phyloP scores from a whole-genome alignment of 2,888 invertebrate species.

The Dasysyrphus tricinctus region DNA sequence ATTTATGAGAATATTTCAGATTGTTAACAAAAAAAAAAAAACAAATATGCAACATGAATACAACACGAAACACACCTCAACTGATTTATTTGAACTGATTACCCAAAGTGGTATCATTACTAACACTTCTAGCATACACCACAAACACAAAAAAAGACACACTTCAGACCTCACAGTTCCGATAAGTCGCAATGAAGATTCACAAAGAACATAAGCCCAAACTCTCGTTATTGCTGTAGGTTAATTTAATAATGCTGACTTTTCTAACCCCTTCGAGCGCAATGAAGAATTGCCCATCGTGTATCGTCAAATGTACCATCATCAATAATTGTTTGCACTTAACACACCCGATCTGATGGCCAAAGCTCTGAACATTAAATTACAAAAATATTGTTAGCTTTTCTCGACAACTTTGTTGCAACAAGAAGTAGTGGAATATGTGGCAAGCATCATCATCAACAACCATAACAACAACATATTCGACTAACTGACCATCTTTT shows the following conservation, averaged over 20 bases:
- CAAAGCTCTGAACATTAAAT: slow-evolving; percentile 45
- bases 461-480: neutral
- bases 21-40: neutral
- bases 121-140: slow-evolving; percentile 58
- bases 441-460: neutral
- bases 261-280: slow-evolving; percentile 48
- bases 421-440: slow-evolving; percentile 1
- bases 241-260: slow-evolving; percentile 53
- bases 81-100: slow-evolving; percentile 71
- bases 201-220: slow-evolving; percentile 26
- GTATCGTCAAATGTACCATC: slow-evolving; percentile 65
- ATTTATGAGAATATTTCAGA: slow-evolving; percentile 23
- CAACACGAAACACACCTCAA: slow-evolving; percentile 56
- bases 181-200: slow-evolving; percentile 34
- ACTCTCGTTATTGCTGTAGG: slow-evolving; percentile 23
- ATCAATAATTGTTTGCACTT: slow-evolving; percentile 66
- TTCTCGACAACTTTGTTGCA: slow-evolving; percentile 29
- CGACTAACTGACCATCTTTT: slow-evolving; percentile 64
- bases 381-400: slow-evolving; percentile 41
- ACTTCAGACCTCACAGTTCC: slow-evolving; percentile 14
- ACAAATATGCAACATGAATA: slow-evolving; percentile 30
- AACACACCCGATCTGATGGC: slow-evolving; percentile 55
- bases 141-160: neutral
- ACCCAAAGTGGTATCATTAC: slow-evolving; percentile 37
- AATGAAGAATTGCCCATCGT: slow-evolving; percentile 63